These are phyloP conservation scores for Rhynchonycteris naso DNA, from an alignment of 2,797 vertebrate genomes.

Conservation along the genomic window DNA sequence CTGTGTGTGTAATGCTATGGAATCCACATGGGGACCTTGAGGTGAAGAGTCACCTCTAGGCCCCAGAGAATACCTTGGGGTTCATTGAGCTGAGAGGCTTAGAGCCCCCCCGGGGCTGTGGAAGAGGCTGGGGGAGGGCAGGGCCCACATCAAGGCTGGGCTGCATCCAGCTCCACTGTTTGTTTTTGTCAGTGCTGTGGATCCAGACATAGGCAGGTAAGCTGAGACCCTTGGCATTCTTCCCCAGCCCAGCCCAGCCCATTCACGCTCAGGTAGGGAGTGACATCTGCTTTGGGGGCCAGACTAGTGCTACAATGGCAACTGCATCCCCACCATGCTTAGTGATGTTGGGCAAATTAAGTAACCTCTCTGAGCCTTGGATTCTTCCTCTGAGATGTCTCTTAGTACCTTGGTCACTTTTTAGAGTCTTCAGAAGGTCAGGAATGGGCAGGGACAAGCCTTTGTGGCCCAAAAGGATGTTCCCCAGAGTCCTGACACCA, in stretches of 20 bases:
- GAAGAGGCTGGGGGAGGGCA: background rate
- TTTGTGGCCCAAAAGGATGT: background rate
- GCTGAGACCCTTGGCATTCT: background rate
- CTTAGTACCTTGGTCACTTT: background rate
- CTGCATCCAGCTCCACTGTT: background rate
- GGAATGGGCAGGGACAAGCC: background rate
- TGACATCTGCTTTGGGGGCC: background rate
- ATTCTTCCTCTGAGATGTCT: slow-evolving; percentile 2
- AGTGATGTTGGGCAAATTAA: background rate
- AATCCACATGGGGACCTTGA: background rate
- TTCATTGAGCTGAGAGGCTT: background rate
- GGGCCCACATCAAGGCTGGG: background rate
- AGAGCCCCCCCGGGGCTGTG: background rate
- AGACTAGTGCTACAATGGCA: background rate
- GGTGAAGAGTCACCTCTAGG: background rate
- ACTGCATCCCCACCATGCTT: background rate
- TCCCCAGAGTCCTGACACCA: background rate
- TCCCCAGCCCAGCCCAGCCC: background rate
- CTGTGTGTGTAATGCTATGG: background rate
- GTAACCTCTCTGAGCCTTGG: background rate
- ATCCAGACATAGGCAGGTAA: background rate
- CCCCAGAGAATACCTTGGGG: background rate
- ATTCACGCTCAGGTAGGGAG: background rate
- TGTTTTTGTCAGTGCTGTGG: background rate
- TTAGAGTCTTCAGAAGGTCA: background rate